These are phyloP conservation scores for Ormia ochracea DNA, from an alignment of 2,888 invertebrate species.

Conservation along the genomic window DNA sequence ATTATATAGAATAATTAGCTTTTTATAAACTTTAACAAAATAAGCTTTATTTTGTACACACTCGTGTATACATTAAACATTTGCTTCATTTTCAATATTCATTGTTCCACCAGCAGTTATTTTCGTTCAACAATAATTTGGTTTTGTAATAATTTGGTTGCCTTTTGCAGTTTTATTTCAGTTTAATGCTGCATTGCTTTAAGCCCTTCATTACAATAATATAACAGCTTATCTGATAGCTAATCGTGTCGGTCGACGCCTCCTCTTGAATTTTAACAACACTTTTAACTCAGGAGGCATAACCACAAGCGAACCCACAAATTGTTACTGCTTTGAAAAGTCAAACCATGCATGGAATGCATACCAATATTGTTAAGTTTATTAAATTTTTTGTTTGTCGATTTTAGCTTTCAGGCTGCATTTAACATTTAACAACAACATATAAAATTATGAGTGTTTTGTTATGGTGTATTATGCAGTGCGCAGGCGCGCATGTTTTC, in stretches of 20 bases:
- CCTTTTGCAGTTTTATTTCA: slow-evolving; percentile 49
- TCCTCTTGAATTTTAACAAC: slow-evolving; percentile 64
- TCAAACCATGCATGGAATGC: slow-evolving; percentile 65
- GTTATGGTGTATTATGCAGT: slow-evolving; percentile 40
- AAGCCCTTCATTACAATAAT: slow-evolving; percentile 71
- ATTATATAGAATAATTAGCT: too few species aligned
- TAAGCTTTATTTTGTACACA: background rate
- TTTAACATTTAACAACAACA: slow-evolving; percentile 42
- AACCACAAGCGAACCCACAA: slow-evolving; percentile 68
- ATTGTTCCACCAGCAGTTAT: slow-evolving; percentile 12
- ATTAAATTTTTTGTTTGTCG: background rate
- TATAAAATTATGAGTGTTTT: slow-evolving; percentile 47
- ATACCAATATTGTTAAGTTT: slow-evolving; percentile 63
- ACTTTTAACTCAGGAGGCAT: slow-evolving; percentile 60
- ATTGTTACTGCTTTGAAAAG: slow-evolving; percentile 62
- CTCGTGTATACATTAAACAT: background rate
- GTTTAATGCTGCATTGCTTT: slow-evolving; percentile 60
- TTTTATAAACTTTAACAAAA: too few species aligned
- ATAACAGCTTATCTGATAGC: slow-evolving; percentile 75
- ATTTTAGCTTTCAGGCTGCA: slow-evolving; percentile 41
- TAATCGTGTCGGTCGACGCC: slow-evolving; percentile 76
- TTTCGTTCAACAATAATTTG: background rate
- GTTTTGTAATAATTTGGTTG: slow-evolving; percentile 21
- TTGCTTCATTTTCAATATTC: background rate
- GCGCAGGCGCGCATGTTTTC: slow-evolving; percentile 64